Evolutionary conservation across 2,888 invertebrate genomes (phyloP).

Genomic region (Trissoscelio sp.): DNA sequence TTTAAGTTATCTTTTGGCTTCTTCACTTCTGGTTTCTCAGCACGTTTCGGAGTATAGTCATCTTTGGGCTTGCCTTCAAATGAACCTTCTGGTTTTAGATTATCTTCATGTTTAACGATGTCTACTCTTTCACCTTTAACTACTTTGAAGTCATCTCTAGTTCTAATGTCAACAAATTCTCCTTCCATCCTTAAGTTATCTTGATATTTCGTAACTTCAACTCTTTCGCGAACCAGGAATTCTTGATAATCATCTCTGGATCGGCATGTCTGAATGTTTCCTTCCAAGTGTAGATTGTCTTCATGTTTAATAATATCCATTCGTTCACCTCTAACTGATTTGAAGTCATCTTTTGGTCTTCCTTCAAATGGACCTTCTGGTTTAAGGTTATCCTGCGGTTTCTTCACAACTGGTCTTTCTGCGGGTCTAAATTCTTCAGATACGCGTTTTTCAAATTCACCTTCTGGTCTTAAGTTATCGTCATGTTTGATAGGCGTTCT

Average conservation of each 20-base stretch:
- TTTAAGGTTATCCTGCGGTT: no score
- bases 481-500: no score
- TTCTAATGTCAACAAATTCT: slow-evolving; percentile 80
- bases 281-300: no score
- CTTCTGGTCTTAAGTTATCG: no score
- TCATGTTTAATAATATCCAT: no score
- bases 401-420: no score
- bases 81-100: slow-evolving; percentile 84
- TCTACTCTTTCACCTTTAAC: slow-evolving; percentile 78
- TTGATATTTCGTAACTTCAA: slow-evolving; percentile 82
- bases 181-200: slow-evolving; percentile 87
- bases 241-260: slow-evolving; percentile 86
- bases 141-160: slow-evolving; percentile 34
- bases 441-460: no score
- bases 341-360: no score
- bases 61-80: slow-evolving; percentile 73
- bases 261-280: slow-evolving; percentile 79
- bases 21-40: slow-evolving; percentile 82
- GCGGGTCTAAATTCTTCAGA: no score
- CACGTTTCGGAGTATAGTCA: slow-evolving; percentile 75
- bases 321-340: no score
- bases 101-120: slow-evolving; percentile 84
- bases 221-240: slow-evolving; percentile 21
- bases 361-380: no score
- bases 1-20: slow-evolving; percentile 83